phyloP scores from a whole-genome alignment of 2,113 vertebrate species.

The Erythrocercus mccallii region DNA sequence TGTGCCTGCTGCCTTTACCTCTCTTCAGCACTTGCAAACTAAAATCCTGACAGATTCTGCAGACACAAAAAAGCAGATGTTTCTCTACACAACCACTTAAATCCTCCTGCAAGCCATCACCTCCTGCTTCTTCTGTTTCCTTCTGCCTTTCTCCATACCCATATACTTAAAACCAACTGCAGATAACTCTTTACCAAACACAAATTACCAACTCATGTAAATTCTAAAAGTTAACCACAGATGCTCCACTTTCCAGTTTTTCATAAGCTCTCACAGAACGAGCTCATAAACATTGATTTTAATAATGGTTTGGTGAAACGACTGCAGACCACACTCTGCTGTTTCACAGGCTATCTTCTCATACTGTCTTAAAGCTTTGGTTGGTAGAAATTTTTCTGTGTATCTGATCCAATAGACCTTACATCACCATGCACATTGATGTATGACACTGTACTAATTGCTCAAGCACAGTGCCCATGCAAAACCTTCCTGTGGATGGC shows the following conservation, averaged over 20 bases:
- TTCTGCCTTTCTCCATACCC: not conserved
- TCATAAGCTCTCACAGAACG: not conserved
- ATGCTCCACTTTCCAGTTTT: not conserved
- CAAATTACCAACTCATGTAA: not conserved
- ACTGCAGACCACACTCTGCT: not conserved
- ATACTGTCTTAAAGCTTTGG: not conserved
- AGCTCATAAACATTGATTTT: not conserved
- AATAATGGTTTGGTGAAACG: not conserved
- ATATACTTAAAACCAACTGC: not conserved
- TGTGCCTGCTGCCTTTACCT: not conserved
- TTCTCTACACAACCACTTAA: not conserved
- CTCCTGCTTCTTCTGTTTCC: not conserved
- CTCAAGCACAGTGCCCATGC: not conserved
- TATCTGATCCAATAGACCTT: not conserved
- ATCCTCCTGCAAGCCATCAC: not conserved
- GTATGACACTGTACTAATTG: not conserved
- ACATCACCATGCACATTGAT: accelerated
- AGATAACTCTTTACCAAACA: not conserved
- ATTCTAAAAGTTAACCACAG: not conserved
- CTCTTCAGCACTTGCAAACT: not conserved
- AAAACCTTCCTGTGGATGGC: not conserved
- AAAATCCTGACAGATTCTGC: not conserved
- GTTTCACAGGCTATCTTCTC: not conserved
- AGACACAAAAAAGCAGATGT: not conserved
- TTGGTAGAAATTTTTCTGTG: not conserved